Conservation (phyloP, 2,888 invertebrate species). For the Latrodectus elegans region DNA sequence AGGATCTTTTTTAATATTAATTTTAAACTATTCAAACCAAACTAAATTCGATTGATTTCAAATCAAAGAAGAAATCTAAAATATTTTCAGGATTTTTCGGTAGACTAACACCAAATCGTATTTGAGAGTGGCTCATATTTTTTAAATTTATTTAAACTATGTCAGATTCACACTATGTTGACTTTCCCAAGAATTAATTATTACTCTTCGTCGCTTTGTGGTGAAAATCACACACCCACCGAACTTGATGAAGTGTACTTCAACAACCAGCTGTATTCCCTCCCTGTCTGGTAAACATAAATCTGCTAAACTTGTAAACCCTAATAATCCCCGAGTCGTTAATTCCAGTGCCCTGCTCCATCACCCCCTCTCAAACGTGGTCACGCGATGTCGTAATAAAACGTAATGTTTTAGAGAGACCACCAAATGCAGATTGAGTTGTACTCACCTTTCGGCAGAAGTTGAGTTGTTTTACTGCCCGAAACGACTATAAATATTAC, state of each 20-base stretch:
- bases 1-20: too few relatives aligned
- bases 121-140: too few relatives aligned
- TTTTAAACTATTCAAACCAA: too few relatives aligned
- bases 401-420: slow-evolving; percentile 20
- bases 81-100: too few relatives aligned
- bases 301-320: slow-evolving; percentile 35
- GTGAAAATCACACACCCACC: neutral
- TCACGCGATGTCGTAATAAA: slow-evolving; percentile 41
- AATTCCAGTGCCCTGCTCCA: slow-evolving; percentile 10
- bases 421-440: slow-evolving; percentile 40
- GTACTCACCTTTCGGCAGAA: neutral
- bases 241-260: neutral
- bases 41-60: too few relatives aligned
- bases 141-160: too few relatives aligned
- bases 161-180: too few relatives aligned
- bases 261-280: neutral
- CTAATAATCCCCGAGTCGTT: slow-evolving; percentile 43
- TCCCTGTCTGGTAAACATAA: neutral
- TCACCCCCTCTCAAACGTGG: neutral
- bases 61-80: too few relatives aligned
- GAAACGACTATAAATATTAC: slow-evolving; percentile 39
- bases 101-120: too few relatives aligned
- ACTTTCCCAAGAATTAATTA: too few relatives aligned
- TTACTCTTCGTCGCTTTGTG: too few relatives aligned
- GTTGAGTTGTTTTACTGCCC: slow-evolving; percentile 31